A percentile compares a stretch with the other conserved stretches of the same genome.
These are phyloP conservation scores for Diarsia rubi DNA, from an alignment of 2,888 invertebrate genomes.

Conservation along the genomic window DNA sequence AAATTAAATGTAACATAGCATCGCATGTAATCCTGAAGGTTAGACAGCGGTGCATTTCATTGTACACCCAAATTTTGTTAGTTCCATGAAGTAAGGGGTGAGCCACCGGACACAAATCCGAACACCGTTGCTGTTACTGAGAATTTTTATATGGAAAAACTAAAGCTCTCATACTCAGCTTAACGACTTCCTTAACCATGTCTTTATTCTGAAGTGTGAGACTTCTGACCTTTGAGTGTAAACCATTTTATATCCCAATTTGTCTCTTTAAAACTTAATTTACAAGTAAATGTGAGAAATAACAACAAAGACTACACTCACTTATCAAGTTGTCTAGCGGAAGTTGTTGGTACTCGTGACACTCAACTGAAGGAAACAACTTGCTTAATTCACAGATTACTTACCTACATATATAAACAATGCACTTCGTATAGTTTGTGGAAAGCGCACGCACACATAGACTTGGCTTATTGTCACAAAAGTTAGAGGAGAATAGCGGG, in stretches of 20 bases:
- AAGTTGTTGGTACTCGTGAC: background rate
- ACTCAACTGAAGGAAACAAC: constrained; percentile 25
- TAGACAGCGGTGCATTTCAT: too few relatives aligned
- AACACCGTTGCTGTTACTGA: too few relatives aligned
- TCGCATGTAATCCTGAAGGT: too few relatives aligned
- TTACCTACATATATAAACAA: background rate
- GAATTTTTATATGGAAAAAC: too few relatives aligned
- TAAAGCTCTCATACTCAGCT: background rate
- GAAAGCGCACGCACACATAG: background rate
- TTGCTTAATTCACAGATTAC: constrained; percentile 20
- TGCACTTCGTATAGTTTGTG: constrained; percentile 10
- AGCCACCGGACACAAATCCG: too few relatives aligned
- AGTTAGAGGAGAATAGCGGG: background rate
- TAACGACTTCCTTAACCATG: background rate
- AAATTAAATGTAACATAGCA: too few relatives aligned
- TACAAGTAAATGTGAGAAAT: constrained; percentile 21
- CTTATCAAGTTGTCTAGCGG: constrained; percentile 32
- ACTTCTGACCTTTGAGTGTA: background rate
- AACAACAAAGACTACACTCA: constrained; percentile 19
- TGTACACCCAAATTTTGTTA: too few relatives aligned
- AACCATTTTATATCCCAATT: constrained; percentile 35
- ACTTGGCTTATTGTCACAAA: background rate
- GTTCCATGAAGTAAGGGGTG: too few relatives aligned
- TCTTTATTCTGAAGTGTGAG: constrained; percentile 9
- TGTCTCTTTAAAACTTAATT: constrained; percentile 25